Base-by-base conservation (phyloP, 2,888 invertebrate genomes). In the Acanthopleura granulata region DNA sequence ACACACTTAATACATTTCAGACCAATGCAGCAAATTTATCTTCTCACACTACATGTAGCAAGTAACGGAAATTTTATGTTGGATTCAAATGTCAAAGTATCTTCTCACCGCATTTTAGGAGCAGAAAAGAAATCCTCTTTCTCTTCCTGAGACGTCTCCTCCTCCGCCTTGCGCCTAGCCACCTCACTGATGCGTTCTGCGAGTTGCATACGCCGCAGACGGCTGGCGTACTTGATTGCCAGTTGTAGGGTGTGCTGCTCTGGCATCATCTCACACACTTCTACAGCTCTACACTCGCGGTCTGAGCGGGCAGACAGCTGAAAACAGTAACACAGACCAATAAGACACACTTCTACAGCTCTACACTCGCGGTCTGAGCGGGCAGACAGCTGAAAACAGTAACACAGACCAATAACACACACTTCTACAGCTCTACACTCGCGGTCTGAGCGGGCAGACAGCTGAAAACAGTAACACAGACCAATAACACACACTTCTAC, bases 361-460 rank as follows among this genome's bases (percentile, higher is more conserved):
- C 18, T n/a, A 27, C 18, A 69, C 22, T 40, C 40, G 9, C 40
- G 9, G 40, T 6, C 40, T 9, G 9, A 40, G 3, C 40, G 9
- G 4, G 96, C 96, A 0, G 97, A 95, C 79, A 96, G 91, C 96
- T 96, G 90, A 40, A 91, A 89, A 86, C 79, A 81, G 4, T 40
- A n/a, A n/a, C 40, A 40, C 40, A 40, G 40, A 3, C 40, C 40
- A 40, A 40, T 9, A 3, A 40, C 94, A 90, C 96, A 95, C 25
- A 97, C 92, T 90, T 98, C 97, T 72, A 96, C 91, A 0, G 97
- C 97, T 62, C 97, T 93, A 84, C 94, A 94, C 87, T 98, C 97
- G 80, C 95, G 93, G 89, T 95, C 95, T 81, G 94, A 94, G 82
- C 95, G 94, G 86, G 96, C 96, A 0, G 97, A 95, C 79, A 96